Evolutionary conservation across 2,888 invertebrate genomes (phyloP), one percentile per base, ranked within the genome.

Genomic region (Ophion costatus): DNA sequence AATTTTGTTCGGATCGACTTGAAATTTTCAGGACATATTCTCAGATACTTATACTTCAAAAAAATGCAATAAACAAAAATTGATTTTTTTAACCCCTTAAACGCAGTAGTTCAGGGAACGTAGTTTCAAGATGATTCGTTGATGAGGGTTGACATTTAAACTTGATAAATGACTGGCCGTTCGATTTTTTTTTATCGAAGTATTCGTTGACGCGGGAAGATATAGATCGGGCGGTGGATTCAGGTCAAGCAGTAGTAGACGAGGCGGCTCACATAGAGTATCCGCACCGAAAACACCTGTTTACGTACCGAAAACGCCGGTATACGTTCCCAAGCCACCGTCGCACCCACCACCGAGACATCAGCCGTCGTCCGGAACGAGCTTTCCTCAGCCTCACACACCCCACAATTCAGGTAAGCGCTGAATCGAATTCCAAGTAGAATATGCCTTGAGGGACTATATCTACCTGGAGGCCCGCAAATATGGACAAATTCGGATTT

Each of bases 321-420:
- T 20, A n/a, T 24, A 67, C n/a, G 66, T 51, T n/a, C 79, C 83
- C 1, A 73, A 14, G 33, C 51, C 80, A 22, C 70, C 61, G 11
- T 38, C 67, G n/a, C 14, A 59, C 51, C 29, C 29, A 20, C 77
- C 77, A 59, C 63, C 75, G n/a, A 70, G 56, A 17, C 64, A 29
- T 1, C 61, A 38, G 11, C n/a, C 74, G 59, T 73, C 76, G 10
- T 42, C 75, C 24, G 20, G n/a, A 70, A 71, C 10, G 67, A 67
- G 45, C 71, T 67, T 45, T 64, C 75, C 78, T 10, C 63, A 75
- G 3, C 71, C 83, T n/a, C 75, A 73, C 66, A 71, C 77, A 42
- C 73, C 84, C 14, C 84, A 77, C 57, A 74, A 74, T 75, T 17
- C 78, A 67, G 82, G 84, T 82, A 61, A 71, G 45, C 45, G 3